These are phyloP conservation scores for Leptobrachium leishanense DNA, from an alignment of 2,113 vertebrate species.

Conservation along the genomic window DNA sequence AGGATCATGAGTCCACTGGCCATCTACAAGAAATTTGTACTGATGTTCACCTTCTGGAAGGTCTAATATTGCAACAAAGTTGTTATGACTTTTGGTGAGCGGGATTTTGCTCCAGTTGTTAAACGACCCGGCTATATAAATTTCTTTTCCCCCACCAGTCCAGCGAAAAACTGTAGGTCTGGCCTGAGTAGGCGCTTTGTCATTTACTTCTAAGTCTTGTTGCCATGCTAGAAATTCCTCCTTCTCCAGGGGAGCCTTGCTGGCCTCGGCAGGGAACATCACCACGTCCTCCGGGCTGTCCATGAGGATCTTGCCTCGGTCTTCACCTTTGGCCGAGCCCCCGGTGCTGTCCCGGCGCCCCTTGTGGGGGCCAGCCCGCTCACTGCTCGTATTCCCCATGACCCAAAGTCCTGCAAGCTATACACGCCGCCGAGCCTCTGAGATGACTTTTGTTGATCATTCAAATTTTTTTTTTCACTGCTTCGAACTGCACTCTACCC, in stretches of 20 bases:
- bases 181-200: slow-evolving; percentile 75
- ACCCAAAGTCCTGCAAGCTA: not conserved
- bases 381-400: slow-evolving; percentile 97
- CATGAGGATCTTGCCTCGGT: slow-evolving; percentile 87
- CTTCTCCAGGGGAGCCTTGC: slow-evolving; percentile 83
- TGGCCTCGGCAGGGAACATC: slow-evolving; percentile 84
- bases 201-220: slow-evolving; percentile 84
- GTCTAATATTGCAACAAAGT: slow-evolving; percentile 92
- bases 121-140: slow-evolving; percentile 94
- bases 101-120: slow-evolving; percentile 98
- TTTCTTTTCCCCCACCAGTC: slow-evolving; percentile 86
- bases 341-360: slow-evolving; percentile 76
- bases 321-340: slow-evolving; percentile 76
- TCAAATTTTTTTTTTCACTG: no score
- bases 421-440: slow-evolving; percentile 1
- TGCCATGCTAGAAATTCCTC: slow-evolving; percentile 95
- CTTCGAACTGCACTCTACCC: no score
- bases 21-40: slow-evolving; percentile 95
- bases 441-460: slow-evolving; percentile 33
- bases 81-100: slow-evolving; percentile 91
- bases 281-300: slow-evolving; percentile 89
- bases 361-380: slow-evolving; percentile 82
- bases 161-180: slow-evolving; percentile 92
- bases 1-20: slow-evolving; percentile 93
- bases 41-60: slow-evolving; percentile 97